Percentiles rank a stretch among this genome's conserved stretches.
phyloP scores from a whole-genome alignment of 2,113 vertebrate genomes.

The Ochotona princeps region DNA sequence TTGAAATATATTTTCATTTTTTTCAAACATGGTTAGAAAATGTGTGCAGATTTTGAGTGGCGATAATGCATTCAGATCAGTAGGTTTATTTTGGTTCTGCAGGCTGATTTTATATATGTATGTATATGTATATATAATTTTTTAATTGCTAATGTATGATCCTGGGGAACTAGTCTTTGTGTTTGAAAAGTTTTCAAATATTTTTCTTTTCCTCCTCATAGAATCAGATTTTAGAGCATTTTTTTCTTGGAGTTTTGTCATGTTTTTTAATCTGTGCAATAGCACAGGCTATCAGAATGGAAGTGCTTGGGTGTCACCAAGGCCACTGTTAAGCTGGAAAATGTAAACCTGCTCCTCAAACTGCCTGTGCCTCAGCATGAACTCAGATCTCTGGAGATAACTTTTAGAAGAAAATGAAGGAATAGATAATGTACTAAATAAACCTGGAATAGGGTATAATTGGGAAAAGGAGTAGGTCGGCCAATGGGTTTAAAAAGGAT shows the following conservation, averaged over 20 bases:
- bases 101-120: slow-evolving; percentile 15
- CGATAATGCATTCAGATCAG: slow-evolving; percentile 20
- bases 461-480: neutral
- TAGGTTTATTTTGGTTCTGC: slow-evolving; percentile 61
- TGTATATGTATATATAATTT: neutral
- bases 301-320: slow-evolving; percentile 64
- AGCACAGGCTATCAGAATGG: slow-evolving; percentile 60
- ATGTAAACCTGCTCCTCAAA: slow-evolving; percentile 48
- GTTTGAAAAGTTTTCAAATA: slow-evolving; percentile 66
- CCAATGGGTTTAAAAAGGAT: neutral
- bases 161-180: slow-evolving; percentile 33
- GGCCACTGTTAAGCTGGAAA: slow-evolving; percentile 69
- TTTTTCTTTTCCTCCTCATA: slow-evolving; percentile 56
- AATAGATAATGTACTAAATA: slow-evolving; percentile 56
- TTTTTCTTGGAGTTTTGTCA: slow-evolving; percentile 64
- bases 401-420: slow-evolving; percentile 64
- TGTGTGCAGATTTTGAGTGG: slow-evolving; percentile 14
- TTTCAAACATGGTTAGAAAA: neutral
- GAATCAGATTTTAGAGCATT: slow-evolving; percentile 64
- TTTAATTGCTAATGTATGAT: slow-evolving; percentile 72
- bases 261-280: slow-evolving; percentile 74
- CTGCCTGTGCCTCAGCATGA: slow-evolving; percentile 58
- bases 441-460: neutral
- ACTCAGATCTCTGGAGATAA: slow-evolving; percentile 17
- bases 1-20: slow-evolving; percentile 47